Percentiles rank a stretch among this genome's conserved stretches.
Evolutionary conservation across 2,888 invertebrate species (phyloP).

Genomic region (Melitaea athalia): DNA sequence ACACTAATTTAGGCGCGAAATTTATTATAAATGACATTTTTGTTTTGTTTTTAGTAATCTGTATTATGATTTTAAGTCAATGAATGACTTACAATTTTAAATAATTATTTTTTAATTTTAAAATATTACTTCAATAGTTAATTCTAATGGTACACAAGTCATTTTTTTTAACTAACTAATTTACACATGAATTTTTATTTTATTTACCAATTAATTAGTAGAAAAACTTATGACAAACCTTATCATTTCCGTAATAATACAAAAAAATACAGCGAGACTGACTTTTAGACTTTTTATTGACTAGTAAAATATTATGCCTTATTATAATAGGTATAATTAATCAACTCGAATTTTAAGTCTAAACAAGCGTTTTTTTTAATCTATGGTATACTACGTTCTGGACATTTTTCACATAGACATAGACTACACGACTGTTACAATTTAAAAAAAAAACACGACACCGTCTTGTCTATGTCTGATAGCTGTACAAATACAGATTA

Average conservation of each 20-base stretch:
- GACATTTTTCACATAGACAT: slow-evolving; percentile 52
- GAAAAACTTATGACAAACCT: slow-evolving; percentile 24
- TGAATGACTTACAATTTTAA: background rate
- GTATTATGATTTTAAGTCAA: background rate
- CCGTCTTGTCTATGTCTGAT: background rate
- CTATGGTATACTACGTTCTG: slow-evolving; percentile 73
- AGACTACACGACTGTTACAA: background rate
- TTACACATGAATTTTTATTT: background rate
- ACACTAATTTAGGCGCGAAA: slow-evolving; percentile 4
- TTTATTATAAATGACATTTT: background rate
- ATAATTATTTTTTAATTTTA: no score
- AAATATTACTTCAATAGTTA: no score
- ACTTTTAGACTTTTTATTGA: slow-evolving; percentile 66
- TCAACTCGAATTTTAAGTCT: slow-evolving; percentile 50
- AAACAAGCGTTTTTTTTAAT: slow-evolving; percentile 48
- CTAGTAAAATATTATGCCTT: slow-evolving; percentile 80
- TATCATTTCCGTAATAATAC: slow-evolving; percentile 34
- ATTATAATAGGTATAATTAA: slow-evolving; percentile 46
- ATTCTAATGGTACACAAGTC: no score
- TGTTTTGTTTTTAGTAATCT: background rate
- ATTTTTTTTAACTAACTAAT: no score
- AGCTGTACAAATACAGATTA: slow-evolving; percentile 7
- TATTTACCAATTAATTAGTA: background rate
- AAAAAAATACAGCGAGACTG: slow-evolving; percentile 58
- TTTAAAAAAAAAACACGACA: background rate